Evolutionary conservation across 2,888 invertebrate genomes (phyloP).

Genomic region (Anorthoa munda): DNA sequence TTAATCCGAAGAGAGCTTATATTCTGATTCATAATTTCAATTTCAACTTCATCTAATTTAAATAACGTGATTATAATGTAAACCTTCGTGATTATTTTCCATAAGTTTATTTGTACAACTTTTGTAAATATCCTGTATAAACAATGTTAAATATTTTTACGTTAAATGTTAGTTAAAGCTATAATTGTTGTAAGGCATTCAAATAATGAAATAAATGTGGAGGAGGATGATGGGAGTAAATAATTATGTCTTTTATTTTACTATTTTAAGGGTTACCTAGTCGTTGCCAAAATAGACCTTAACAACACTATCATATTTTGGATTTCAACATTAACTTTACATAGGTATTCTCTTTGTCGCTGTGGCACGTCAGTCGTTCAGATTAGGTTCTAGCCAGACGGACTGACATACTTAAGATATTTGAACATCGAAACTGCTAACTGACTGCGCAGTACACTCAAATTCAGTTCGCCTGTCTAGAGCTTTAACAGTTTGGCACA

Average conservation of each 20-base stretch:
- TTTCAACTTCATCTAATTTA: slow-evolving; percentile 17
- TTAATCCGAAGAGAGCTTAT: slow-evolving; percentile 21
- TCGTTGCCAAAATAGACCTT: background rate
- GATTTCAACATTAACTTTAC: too few species aligned
- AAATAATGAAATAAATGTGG: slow-evolving; percentile 63
- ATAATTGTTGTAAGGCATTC: slow-evolving; percentile 66
- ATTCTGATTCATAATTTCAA: slow-evolving; percentile 20
- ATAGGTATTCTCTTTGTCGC: too few species aligned
- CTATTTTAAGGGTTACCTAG: background rate
- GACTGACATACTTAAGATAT: too few species aligned
- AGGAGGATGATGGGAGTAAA: slow-evolving; percentile 83
- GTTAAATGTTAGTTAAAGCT: slow-evolving; percentile 63
- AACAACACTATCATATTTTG: background rate
- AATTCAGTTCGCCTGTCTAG: too few species aligned
- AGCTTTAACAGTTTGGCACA: too few species aligned
- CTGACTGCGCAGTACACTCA: too few species aligned
- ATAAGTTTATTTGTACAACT: slow-evolving; percentile 62
- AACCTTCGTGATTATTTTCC: slow-evolving; percentile 60
- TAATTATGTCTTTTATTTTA: slow-evolving; percentile 31
- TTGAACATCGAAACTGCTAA: too few species aligned
- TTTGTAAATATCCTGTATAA: slow-evolving; percentile 67
- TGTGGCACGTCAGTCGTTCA: too few species aligned
- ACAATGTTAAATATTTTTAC: slow-evolving; percentile 67
- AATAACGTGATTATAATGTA: slow-evolving; percentile 53
- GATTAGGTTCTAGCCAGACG: too few species aligned